Evolutionary conservation across 2,113 vertebrate species (phyloP).

Genomic region (Vulpes ferrilata): DNA sequence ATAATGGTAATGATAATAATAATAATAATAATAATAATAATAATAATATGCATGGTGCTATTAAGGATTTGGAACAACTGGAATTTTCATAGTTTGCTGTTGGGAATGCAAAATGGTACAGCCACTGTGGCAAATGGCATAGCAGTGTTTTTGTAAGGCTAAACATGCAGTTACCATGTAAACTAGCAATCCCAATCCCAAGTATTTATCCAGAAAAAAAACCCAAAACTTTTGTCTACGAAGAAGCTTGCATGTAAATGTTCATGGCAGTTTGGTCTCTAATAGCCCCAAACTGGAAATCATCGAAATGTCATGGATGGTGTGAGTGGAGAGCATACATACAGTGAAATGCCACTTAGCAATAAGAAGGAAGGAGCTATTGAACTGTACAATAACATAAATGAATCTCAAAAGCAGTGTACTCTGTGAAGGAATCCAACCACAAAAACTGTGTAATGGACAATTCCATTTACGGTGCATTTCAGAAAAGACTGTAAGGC

Average conservation of each 20-base stretch:
- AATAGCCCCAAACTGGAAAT: neutral
- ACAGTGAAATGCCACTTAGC: neutral
- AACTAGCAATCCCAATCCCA: neutral
- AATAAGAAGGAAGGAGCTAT: neutral
- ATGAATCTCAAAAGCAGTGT: neutral
- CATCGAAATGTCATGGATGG: neutral
- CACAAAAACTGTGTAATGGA: neutral
- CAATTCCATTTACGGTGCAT: neutral
- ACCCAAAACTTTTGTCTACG: neutral
- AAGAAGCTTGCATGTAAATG: neutral
- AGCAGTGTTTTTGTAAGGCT: neutral
- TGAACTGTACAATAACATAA: neutral
- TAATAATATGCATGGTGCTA: neutral
- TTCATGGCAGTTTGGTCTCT: neutral
- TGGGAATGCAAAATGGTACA: neutral
- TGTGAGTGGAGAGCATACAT: neutral
- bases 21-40: neutral
- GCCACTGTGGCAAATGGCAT: neutral
- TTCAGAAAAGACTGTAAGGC: neutral
- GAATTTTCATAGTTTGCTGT: neutral
- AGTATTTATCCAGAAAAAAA: neutral
- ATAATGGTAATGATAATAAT: neutral
- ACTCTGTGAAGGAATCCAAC: neutral
- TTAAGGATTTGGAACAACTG: neutral
- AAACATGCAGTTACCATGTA: neutral